Percentiles rank a stretch among this genome's conserved stretches.
These are phyloP conservation scores for Orbicella faveolata DNA, from an alignment of 64 coral and sea anemone species.

Conservation along the genomic window DNA sequence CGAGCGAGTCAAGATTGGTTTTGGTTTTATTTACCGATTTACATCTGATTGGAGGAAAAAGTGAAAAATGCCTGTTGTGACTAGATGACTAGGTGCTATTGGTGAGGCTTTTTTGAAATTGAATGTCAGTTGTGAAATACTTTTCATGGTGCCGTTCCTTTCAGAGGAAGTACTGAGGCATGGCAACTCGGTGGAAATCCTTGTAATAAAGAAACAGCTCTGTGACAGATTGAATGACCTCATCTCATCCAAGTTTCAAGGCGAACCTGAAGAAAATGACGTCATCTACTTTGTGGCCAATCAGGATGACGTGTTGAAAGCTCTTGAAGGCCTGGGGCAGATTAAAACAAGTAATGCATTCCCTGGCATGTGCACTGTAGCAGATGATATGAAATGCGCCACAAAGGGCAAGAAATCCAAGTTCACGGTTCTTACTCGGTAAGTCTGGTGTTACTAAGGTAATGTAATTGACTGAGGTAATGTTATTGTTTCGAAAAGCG, in stretches of 20 bases:
- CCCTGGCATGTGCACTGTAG: constrained; percentile 82
- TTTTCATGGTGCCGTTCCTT: constrained; percentile 6
- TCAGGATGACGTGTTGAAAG: constrained; percentile 90
- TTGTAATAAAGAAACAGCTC: constrained; percentile 91
- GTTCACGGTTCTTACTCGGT: constrained; percentile 89
- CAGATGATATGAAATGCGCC: constrained; percentile 78
- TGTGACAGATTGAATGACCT: constrained; percentile 91
- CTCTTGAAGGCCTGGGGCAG: constrained; percentile 82
- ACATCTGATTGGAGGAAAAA: too few species aligned
- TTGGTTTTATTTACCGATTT: too few species aligned
- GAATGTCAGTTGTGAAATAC: neutral
- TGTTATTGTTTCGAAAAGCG: too few species aligned
- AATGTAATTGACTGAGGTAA: too few species aligned
- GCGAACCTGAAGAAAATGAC: constrained; percentile 97
- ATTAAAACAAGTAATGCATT: constrained; percentile 96
- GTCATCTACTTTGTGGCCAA: constrained; percentile 93
- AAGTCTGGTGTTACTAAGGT: neutral
- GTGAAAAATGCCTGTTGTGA: too few species aligned
- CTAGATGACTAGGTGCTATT: neutral
- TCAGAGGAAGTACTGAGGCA: constrained; percentile 95
- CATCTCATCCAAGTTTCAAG: constrained; percentile 86
- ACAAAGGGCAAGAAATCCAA: constrained; percentile 80
- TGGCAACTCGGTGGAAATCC: constrained; percentile 92
- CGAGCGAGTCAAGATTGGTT: too few species aligned
- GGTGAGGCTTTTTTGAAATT: neutral